Percentiles rank a stretch among this genome's conserved stretches.
Conservation (phyloP, 2,888 invertebrate genomes). For the Ashinkailepas kermadecensis region DNA sequence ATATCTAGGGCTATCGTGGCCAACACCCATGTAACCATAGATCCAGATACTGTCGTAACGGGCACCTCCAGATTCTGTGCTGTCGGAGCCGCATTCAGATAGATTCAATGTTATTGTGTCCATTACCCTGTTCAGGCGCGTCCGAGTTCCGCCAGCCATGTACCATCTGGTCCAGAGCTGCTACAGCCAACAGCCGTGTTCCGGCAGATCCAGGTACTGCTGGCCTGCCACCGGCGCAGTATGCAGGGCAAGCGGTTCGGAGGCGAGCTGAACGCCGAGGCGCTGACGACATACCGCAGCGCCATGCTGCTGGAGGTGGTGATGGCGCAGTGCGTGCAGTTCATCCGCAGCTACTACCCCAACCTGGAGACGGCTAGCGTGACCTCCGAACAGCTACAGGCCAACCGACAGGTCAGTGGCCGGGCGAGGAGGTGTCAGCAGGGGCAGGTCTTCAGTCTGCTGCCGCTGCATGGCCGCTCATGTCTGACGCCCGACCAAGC, state of each 20-base stretch:
- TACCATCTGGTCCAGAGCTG: too few species aligned
- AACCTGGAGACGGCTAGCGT: constrained; percentile 49
- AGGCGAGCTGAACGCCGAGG: constrained; percentile 47
- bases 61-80: neutral
- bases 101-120: neutral
- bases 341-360: constrained; percentile 68
- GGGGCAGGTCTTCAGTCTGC: too few species aligned
- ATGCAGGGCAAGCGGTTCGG: constrained; percentile 57
- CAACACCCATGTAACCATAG: too few species aligned
- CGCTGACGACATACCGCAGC: constrained; percentile 53
- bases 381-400: constrained; percentile 57
- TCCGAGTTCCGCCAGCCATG: too few species aligned
- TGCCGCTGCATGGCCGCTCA: too few species aligned
- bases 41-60: too few species aligned
- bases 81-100: neutral
- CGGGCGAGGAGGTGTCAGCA: too few species aligned
- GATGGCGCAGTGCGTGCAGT: constrained; percentile 63
- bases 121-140: too few species aligned
- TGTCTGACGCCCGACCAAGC: too few species aligned
- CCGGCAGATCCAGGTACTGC: constrained; percentile 49
- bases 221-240: constrained; percentile 69
- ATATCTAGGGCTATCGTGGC: too few species aligned
- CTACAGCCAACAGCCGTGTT: too few species aligned
- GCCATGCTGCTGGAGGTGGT: constrained; percentile 74
- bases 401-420: constrained; percentile 50